Conservation (phyloP, 2,888 invertebrate genomes). For the Archips xylosteana region DNA sequence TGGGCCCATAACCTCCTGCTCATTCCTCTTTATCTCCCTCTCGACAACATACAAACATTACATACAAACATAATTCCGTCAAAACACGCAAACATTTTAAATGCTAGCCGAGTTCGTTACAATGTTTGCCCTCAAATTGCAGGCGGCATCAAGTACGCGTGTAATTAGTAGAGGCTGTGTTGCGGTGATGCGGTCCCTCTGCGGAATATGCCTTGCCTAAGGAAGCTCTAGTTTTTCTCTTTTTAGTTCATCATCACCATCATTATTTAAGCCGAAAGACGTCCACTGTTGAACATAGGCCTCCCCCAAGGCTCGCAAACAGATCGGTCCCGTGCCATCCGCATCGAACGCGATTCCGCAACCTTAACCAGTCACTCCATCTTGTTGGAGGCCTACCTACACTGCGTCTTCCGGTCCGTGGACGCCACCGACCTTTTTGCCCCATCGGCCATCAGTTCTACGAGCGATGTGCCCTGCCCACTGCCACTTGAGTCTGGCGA, state of each 20-base stretch:
- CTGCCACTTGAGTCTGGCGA: too few species aligned
- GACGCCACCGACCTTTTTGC: too few species aligned
- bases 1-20: slow-evolving; percentile 36
- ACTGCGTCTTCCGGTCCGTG: too few species aligned
- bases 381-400: too few species aligned
- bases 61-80: slow-evolving; percentile 10
- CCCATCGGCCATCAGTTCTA: too few species aligned
- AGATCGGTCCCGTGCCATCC: too few species aligned
- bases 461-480: too few species aligned
- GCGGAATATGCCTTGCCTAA: slow-evolving; percentile 7
- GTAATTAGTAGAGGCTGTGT: slow-evolving; percentile 29
- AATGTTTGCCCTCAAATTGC: slow-evolving; percentile 22
- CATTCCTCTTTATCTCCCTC: slow-evolving; percentile 37
- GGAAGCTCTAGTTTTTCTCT: neutral
- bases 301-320: too few species aligned
- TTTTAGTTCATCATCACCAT: neutral
- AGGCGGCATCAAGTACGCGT: slow-evolving; percentile 20
- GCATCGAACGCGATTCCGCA: too few species aligned
- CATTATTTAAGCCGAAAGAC: too few species aligned
- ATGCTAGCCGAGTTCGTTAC: slow-evolving; percentile 24
- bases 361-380: too few species aligned
- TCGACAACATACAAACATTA: slow-evolving; percentile 5
- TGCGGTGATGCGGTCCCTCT: slow-evolving; percentile 25
- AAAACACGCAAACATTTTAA: slow-evolving; percentile 23
- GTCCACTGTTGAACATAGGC: too few species aligned